These are phyloP conservation scores for Aromia moschata DNA, from an alignment of 2,888 invertebrate species.

Conservation along the genomic window DNA sequence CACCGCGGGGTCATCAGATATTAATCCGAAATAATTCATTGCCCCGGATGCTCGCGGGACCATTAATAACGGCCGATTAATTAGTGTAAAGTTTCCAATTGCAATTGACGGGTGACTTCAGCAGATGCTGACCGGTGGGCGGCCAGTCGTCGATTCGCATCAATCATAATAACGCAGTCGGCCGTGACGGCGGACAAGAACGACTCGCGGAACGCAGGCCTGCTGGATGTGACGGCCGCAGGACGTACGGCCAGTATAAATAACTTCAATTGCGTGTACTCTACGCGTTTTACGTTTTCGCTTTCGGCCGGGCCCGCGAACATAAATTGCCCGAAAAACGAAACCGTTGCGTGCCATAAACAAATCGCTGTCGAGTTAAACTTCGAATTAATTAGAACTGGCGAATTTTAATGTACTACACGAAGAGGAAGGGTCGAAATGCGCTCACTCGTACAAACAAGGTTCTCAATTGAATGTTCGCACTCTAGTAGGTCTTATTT, in stretches of 20 bases:
- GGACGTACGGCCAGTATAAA: conserved; percentile 20
- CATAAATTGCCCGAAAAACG: too few relatives aligned
- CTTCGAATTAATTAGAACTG: too few relatives aligned
- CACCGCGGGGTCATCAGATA: not conserved
- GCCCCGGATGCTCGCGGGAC: conserved; percentile 1
- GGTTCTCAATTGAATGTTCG: too few relatives aligned
- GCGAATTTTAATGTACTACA: too few relatives aligned
- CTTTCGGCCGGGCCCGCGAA: too few relatives aligned
- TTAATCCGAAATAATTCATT: conserved; percentile 12
- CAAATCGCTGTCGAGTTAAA: too few relatives aligned
- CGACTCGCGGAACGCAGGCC: conserved; percentile 16
- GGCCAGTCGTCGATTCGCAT: conserved; percentile 8
- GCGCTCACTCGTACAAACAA: too few relatives aligned
- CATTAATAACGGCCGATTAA: conserved; percentile 26
- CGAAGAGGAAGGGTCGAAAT: too few relatives aligned
- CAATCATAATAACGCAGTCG: conserved; percentile 23
- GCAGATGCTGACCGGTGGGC: conserved; percentile 26
- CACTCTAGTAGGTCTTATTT: too few relatives aligned
- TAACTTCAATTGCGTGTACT: conserved; percentile 26
- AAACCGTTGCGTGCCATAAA: too few relatives aligned
- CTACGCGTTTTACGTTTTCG: conserved; percentile 22
- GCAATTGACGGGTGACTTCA: conserved; percentile 27
- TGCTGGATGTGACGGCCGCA: conserved; percentile 19
- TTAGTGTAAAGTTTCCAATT: conserved; percentile 25
- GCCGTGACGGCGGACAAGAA: conserved; percentile 21